These are phyloP conservation scores for Hylomyscus alleni DNA, from an alignment of 2,797 vertebrate genomes.

Conservation along the genomic window DNA sequence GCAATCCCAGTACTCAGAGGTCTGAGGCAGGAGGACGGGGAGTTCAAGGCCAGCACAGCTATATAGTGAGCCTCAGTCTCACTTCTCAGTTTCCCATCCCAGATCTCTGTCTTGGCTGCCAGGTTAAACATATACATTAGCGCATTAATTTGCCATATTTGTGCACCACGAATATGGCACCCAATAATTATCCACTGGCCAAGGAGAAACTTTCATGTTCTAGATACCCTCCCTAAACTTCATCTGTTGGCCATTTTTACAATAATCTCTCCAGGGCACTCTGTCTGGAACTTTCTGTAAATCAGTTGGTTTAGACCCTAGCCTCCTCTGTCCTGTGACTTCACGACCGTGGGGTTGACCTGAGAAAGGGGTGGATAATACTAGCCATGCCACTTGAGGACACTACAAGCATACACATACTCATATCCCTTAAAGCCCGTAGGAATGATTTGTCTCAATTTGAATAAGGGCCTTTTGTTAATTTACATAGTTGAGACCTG, in stretches of 20 bases:
- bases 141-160: not conserved
- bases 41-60: not conserved
- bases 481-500: not conserved
- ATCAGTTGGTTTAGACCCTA: not conserved
- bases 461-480: not conserved
- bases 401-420: not conserved
- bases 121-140: not conserved
- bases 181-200: not conserved
- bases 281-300: not conserved
- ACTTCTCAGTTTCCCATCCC: not conserved
- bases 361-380: not conserved
- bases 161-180: not conserved
- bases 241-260: not conserved
- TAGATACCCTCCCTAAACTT: not conserved
- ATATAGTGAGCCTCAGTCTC: not conserved
- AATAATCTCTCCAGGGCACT: not conserved
- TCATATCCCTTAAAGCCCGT: not conserved
- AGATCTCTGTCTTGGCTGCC: not conserved
- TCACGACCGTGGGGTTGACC: not conserved
- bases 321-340: conserved; percentile 1
- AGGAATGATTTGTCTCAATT: not conserved
- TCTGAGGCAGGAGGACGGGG: not conserved
- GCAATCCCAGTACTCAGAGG: not conserved
- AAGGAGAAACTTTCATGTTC: not conserved
- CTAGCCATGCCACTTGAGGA: too few relatives aligned